Base-by-base conservation (phyloP, 1,140 invertebrate species). In the Polypedilum pembai region DNA sequence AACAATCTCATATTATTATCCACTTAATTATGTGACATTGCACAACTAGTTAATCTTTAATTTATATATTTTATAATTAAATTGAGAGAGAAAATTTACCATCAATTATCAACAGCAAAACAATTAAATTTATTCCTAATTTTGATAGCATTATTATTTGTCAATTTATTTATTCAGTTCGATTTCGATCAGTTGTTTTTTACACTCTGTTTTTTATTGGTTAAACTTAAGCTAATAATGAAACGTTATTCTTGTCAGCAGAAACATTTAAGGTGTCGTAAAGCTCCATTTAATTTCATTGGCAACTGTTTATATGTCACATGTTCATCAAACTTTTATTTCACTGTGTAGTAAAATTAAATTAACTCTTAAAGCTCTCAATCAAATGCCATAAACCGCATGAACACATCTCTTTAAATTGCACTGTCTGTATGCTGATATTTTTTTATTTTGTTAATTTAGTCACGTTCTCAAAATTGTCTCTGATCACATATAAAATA, bases 111-210 rank as follows among this genome's bases (percentile, higher is more conserved):
- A 69, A 69, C 65, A 69, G 65, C 65, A 69, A 69, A 69, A 69
- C 65, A 21, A 69, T 69, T 18, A 69, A 69, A 69, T 69, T 69
- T 20, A 69, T 69, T 69, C 17, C 65, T 69, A 69, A 69, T 69
- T 69, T 69, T 18, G 65, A 21, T 20, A 69, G 17, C 65, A 69
- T 69, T 18, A 18, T 69, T n/a, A 56, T 56, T 56, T 15, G 45
- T 56, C n/a, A 15, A 56, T n/a, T 56, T 15, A 56, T n/a, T n/a
- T 56, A 56, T 15, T 56, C n/a, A 56, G n/a, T 56, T 56, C 10
- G 15, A 12, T 56, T n/a, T 56, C 15, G n/a, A 12, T 45, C 15
- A 45, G 8, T 45, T 41, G 5, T 41, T 10, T 7, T 45, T 56
- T n/a, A 56, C 45, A 56, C 7, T 56, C 8, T n/a, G 4, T 56